phyloP scores from a whole-genome alignment of 2,797 vertebrate species.

The Sebastolobus altivelis region DNA sequence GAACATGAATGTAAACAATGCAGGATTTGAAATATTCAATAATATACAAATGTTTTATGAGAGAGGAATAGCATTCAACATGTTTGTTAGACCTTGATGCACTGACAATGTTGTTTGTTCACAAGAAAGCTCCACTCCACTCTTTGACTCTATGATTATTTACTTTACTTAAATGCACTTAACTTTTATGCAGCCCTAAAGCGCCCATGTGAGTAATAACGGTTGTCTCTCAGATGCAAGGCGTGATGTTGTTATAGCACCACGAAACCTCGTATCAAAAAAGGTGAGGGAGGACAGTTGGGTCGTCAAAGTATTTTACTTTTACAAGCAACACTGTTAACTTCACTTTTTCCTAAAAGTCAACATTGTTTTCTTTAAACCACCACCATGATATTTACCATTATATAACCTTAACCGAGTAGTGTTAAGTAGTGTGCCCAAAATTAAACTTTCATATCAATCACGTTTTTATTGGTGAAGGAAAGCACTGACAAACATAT shows the following conservation, averaged over 20 bases:
- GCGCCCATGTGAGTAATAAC: neutral
- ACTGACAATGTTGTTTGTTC: neutral
- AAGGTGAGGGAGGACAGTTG: neutral
- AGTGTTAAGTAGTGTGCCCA: neutral
- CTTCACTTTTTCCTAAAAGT: neutral
- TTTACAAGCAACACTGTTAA: neutral
- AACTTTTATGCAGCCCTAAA: no score
- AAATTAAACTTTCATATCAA: neutral
- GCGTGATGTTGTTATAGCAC: neutral
- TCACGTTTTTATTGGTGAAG: neutral
- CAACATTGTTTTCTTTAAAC: neutral
- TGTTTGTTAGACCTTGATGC: neutral
- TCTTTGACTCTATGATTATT: no score
- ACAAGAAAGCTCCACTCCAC: neutral
- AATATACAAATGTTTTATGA: neutral
- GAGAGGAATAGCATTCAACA: neutral
- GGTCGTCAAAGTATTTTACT: neutral
- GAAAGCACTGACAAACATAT: neutral
- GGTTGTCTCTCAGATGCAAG: neutral
- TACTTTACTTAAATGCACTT: no score
- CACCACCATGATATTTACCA: neutral
- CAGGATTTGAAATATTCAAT: neutral
- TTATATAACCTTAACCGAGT: no score
- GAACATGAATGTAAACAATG: neutral
- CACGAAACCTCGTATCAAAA: neutral